Conservation (phyloP, 2,113 vertebrate species). For the Ceyx cyanopectus region DNA sequence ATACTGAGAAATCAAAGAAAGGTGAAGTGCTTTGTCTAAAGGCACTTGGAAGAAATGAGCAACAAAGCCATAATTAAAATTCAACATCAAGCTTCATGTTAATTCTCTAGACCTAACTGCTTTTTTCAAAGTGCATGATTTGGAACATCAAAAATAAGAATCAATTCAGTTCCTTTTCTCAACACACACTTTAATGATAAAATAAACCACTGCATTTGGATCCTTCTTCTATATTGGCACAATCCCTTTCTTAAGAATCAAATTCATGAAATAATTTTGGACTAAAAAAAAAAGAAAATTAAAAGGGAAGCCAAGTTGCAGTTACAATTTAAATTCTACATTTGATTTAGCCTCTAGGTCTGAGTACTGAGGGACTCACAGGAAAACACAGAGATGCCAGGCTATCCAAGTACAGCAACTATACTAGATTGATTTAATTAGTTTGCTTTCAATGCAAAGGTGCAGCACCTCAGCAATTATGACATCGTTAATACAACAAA, state of each 20-base stretch:
- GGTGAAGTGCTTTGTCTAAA: constrained; percentile 66
- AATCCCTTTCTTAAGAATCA: background rate
- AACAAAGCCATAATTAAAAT: constrained; percentile 67
- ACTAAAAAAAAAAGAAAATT: background rate
- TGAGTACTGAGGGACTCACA: background rate
- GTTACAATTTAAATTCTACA: background rate
- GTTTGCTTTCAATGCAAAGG: constrained; percentile 59
- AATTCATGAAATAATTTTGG: background rate
- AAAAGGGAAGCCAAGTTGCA: background rate
- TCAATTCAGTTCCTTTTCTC: background rate
- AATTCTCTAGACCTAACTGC: constrained; percentile 47
- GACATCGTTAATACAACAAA: constrained; percentile 63
- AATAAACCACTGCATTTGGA: background rate
- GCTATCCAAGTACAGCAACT: background rate
- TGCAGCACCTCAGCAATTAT: constrained; percentile 66
- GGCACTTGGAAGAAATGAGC: constrained; percentile 10
- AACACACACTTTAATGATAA: background rate
- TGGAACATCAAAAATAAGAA: constrained; percentile 47
- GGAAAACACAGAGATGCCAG: background rate
- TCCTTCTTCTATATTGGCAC: background rate
- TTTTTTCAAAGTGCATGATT: constrained; percentile 42
- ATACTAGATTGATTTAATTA: constrained; percentile 34
- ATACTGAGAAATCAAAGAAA: constrained; percentile 50
- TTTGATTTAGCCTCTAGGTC: background rate
- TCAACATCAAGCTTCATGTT: constrained; percentile 52